Evolutionary conservation across 1,140 invertebrate genomes (phyloP).

Genomic region (Papilio aristodemus): DNA sequence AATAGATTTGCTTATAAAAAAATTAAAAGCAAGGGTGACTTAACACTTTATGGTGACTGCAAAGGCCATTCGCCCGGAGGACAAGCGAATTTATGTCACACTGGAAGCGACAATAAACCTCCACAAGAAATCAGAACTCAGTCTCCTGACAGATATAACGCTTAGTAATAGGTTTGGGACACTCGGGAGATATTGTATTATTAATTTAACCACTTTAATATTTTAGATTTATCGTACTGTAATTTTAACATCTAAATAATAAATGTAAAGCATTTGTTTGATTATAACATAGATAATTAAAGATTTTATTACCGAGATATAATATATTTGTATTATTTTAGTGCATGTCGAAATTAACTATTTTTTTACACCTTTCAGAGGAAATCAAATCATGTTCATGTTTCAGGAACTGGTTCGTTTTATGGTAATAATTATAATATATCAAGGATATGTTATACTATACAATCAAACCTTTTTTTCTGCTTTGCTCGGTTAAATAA

Average conservation of each 20-base stretch:
- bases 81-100: slow-evolving; percentile 55
- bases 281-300: slow-evolving; percentile 1
- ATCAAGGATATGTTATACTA: no score
- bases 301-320: no score
- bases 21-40: slow-evolving; percentile 55
- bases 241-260: background rate
- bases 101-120: slow-evolving; percentile 57
- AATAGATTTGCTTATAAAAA: slow-evolving; percentile 42
- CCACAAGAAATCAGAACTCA: slow-evolving; percentile 49
- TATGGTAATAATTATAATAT: no score
- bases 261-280: slow-evolving; percentile 26
- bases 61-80: slow-evolving; percentile 50
- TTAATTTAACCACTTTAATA: slow-evolving; percentile 33
- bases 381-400: no score
- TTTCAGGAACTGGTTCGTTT: no score
- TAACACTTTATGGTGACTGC: slow-evolving; percentile 57
- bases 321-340: no score
- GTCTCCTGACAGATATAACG: slow-evolving; percentile 47
- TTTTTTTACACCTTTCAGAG: no score
- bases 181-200: slow-evolving; percentile 29
- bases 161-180: slow-evolving; percentile 38
- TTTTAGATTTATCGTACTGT: background rate
- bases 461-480: no score
- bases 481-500: no score
- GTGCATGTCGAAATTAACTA: no score